These are phyloP conservation scores for Dreissena polymorpha DNA, from an alignment of 1,140 invertebrate species.

Conservation along the genomic window DNA sequence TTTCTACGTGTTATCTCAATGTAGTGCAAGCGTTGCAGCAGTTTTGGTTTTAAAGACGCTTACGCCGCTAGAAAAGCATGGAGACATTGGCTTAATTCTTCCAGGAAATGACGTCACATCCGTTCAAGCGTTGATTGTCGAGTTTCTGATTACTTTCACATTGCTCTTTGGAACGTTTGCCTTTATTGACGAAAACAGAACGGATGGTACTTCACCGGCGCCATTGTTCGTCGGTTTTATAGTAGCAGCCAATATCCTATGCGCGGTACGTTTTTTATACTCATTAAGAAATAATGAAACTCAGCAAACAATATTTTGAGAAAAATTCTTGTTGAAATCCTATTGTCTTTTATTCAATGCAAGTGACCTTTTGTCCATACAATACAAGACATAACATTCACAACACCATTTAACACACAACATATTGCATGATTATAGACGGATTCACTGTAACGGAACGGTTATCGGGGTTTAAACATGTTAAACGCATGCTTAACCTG, in stretches of 20 bases:
- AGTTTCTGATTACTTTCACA: conserved; percentile 92
- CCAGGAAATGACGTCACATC: conserved; percentile 61
- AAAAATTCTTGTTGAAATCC: too few species aligned
- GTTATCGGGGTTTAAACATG: too few species aligned
- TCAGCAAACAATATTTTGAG: too few species aligned
- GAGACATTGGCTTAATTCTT: conserved; percentile 60
- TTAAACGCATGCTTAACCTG: too few species aligned
- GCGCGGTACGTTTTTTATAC: conserved; percentile 62
- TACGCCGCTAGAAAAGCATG: conserved; percentile 55
- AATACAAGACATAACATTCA: too few species aligned
- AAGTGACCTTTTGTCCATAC: too few species aligned
- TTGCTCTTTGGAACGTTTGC: conserved; percentile 92
- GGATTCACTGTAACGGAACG: too few species aligned
- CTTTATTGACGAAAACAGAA: conserved; percentile 88
- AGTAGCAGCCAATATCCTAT: conserved; percentile 67
- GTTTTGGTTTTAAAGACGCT: conserved; percentile 64
- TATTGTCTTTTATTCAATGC: too few species aligned
- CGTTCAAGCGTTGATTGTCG: conserved; percentile 88
- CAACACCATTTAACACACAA: too few species aligned
- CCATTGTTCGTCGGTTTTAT: conserved; percentile 90
- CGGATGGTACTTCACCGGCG: conserved; percentile 90
- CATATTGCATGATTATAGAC: too few species aligned
- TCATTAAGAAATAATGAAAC: too few species aligned
- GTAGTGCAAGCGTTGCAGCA: conserved; percentile 67
- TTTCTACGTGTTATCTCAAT: conserved; percentile 79